Evolutionary conservation across 2,113 vertebrate genomes (phyloP).

Genomic region (Cairina moschata): DNA sequence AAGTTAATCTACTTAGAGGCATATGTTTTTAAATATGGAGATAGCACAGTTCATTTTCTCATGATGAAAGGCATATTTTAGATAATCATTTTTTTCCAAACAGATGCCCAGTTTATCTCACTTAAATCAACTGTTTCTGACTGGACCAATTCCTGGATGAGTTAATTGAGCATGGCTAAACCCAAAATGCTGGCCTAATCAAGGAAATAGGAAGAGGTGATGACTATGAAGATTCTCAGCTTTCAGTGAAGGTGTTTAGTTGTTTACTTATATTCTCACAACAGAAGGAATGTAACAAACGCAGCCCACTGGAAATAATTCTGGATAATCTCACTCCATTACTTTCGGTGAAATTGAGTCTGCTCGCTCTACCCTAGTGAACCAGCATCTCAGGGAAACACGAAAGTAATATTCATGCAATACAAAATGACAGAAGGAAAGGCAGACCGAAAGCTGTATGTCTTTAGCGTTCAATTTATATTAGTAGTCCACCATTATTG

Average conservation of each 20-base stretch:
- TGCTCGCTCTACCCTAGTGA: slow-evolving; percentile 75
- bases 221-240: slow-evolving; percentile 68
- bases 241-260: slow-evolving; percentile 71
- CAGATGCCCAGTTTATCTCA: slow-evolving; percentile 81
- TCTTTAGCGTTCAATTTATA: slow-evolving; percentile 71
- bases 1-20: slow-evolving; percentile 1
- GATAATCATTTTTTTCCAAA: slow-evolving; percentile 74
- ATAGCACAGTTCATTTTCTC: slow-evolving; percentile 68
- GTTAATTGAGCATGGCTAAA: slow-evolving; percentile 84
- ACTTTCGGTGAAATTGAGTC: slow-evolving; percentile 79
- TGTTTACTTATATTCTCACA: slow-evolving; percentile 80
- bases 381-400: slow-evolving; percentile 64
- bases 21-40: slow-evolving; percentile 60
- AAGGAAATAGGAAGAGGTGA: slow-evolving; percentile 70
- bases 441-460: slow-evolving; percentile 57
- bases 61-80: slow-evolving; percentile 66
- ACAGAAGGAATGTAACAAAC: slow-evolving; percentile 78
- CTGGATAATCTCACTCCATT: slow-evolving; percentile 83
- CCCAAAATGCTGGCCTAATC: slow-evolving; percentile 76
- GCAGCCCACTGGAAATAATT: slow-evolving; percentile 82
- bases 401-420: slow-evolving; percentile 69
- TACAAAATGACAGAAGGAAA: slow-evolving; percentile 73
- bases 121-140: slow-evolving; percentile 80
- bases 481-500: slow-evolving; percentile 39
- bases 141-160: slow-evolving; percentile 78